Evolutionary conservation across 2,797 vertebrate species (phyloP).

Genomic region (Chelidonichthys spinosus): DNA sequence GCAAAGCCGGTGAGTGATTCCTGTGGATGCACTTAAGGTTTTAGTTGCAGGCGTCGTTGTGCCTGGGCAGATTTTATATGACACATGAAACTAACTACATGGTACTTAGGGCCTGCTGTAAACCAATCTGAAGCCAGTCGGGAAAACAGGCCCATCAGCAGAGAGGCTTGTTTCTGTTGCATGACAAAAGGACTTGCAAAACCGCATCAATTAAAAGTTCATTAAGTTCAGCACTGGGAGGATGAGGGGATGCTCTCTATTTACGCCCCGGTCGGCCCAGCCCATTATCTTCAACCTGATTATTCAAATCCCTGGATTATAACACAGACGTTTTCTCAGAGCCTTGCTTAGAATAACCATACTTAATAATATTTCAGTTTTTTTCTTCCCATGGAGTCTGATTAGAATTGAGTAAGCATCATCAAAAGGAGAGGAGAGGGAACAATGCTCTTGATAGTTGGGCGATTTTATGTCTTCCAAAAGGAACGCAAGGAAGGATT

Average conservation of each 20-base stretch:
- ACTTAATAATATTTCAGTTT: conserved; percentile 74
- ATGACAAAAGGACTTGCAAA: conserved; percentile 85
- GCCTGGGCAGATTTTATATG: conserved; percentile 92
- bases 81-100: conserved; percentile 92
- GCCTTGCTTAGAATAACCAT: conserved; percentile 78
- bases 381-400: conserved; percentile 72
- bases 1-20: conserved; percentile 88
- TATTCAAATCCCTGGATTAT: conserved; percentile 85
- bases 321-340: conserved; percentile 78
- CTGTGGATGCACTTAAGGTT: conserved; percentile 93
- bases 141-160: conserved; percentile 86
- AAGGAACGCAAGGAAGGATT: conserved; percentile 70
- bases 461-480: conserved; percentile 53
- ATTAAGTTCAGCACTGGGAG: conserved; percentile 82
- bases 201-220: conserved; percentile 88
- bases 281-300: conserved; percentile 84
- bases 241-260: conserved; percentile 82
- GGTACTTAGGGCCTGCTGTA: conserved; percentile 87
- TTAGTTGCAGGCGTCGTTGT: conserved; percentile 94
- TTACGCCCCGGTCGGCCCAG: conserved; percentile 78
- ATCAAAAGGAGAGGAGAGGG: conserved; percentile 65
- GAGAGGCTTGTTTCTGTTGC: conserved; percentile 84
- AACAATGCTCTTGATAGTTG: conserved; percentile 70
- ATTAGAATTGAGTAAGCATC: conserved; percentile 76
- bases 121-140: conserved; percentile 85